Base-by-base conservation (phyloP, 2,797 vertebrate genomes). In the Sebastolobus altivelis region DNA sequence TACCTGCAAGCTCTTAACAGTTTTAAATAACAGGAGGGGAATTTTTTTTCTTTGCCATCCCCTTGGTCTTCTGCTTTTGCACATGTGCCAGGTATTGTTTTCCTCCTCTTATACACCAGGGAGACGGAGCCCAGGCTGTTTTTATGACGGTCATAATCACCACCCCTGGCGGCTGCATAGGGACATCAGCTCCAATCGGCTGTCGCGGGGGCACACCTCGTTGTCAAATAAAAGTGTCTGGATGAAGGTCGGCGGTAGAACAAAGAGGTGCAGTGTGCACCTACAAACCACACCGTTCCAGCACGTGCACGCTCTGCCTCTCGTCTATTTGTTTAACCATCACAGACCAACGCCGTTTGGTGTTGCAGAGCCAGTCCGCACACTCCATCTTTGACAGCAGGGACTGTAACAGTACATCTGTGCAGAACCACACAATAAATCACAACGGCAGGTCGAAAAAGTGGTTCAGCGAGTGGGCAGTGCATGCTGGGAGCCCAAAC, bases 171-270 rank as follows among this genome's bases (percentile, higher is more conserved):
- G 63, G 84, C 86, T 75, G 79, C 81, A 61, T 22, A 20, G 80
- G 85, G 87, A 85, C 85, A 90, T 90, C 86, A 79, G 85, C 85
- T 90, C 78, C 86, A 69, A 66, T 86, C 71, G 72, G 75, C 75
- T 76, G 77, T 83, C 67, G 80, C 25, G 9, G 89, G 18, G 83
- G 80, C 83, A 54, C 90, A 87, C 86, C 88, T 91, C 65, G 46
- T 70, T 89, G 89, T 93, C 89, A 92, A 90, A 92, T 93, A 92
- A 92, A 93, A 93, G 86, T 86, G 92, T 89, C 87, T 77, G 82
- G 63, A 86, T 90, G 85, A 90, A 93, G 93, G 91, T 93, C 84
- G 65, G 80, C 0, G 40, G 49, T 29, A 77, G 89, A 93, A 93
- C 91, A 93, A 94, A 91, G 91, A 81, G 74, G 79, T 22, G 1